Evolutionary conservation across 2,113 vertebrate species (phyloP), one percentile per base, ranked within the genome.

Genomic region (Crotalus tigris): DNA sequence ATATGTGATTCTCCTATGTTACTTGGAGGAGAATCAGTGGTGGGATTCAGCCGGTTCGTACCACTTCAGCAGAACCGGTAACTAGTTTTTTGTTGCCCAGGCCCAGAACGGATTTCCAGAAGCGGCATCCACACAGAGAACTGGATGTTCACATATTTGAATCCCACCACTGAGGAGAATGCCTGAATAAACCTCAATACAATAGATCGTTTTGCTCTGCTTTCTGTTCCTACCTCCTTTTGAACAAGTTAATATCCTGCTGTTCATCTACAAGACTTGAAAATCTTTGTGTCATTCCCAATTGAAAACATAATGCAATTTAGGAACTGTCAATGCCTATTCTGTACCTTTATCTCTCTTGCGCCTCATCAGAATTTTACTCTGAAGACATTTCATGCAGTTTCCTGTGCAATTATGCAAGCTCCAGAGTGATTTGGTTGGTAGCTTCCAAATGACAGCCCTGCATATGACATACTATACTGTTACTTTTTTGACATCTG

Each of bases 401-500:
- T 19, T 86, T 86, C 13, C 39, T 15, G 29, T 3, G 75, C 44
- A 75, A 91, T 81, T 39, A 81, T 39, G 33, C 6, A 81, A 39
- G n/a, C n/a, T 53, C 15, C 69, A 33, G 33, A 51, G 9, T 39
- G n/a, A 17, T 33, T 69, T 58, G 53, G 19, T 2, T 86, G 49
- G 55, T 51, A 91, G 86, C 57, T 21, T 92, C 57, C 46, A 53
- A n/a, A 46, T 57, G 53, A 29, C 21, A 91, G 39, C 44, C 46
- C 46, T 51, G 49, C 12, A 12, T 17, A 86, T 17, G 55, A 59
- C 53, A 85, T 24, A 39, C 33, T 39, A 8, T 19, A 51, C 2
- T 12, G 85, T 19, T 6, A 0, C 13, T 29, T 39, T n/a, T 49
- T 1, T 0, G 8, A 23, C 12, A 0, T 2, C 53, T 54, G 0